These are phyloP conservation scores for Himalopsyche japonica DNA, from an alignment of 2,888 invertebrate species.

Conservation along the genomic window DNA sequence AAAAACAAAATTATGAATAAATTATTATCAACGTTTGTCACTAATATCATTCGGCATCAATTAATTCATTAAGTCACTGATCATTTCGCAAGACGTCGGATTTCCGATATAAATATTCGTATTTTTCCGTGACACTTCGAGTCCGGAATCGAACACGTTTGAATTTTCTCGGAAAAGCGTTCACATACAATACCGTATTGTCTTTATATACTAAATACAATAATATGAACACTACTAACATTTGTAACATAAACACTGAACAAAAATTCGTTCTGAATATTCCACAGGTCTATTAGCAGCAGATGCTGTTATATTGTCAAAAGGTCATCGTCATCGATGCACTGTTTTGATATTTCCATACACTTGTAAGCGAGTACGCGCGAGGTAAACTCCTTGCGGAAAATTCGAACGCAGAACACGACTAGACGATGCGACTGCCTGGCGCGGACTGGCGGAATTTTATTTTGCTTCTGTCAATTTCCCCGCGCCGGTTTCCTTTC, in stretches of 20 bases:
- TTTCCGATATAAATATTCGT: background rate
- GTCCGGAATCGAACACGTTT: background rate
- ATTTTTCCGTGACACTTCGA: background rate
- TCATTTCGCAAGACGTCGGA: background rate
- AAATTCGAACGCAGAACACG: slow-evolving; percentile 49
- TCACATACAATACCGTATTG: background rate
- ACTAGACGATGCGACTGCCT: slow-evolving; percentile 43
- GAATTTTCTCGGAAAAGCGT: background rate
- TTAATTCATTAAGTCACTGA: background rate
- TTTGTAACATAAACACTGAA: background rate
- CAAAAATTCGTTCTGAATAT: background rate
- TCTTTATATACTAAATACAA: background rate
- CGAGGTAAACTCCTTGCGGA: slow-evolving; percentile 58
- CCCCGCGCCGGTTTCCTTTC: background rate
- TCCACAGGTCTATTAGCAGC: background rate
- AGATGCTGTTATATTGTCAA: background rate
- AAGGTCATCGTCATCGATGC: background rate
- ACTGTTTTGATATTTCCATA: background rate
- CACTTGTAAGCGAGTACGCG: slow-evolving; percentile 50
- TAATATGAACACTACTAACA: background rate
- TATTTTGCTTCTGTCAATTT: background rate
- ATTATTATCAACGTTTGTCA: background rate
- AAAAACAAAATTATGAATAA: background rate
- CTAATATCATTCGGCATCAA: background rate
- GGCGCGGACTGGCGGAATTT: slow-evolving; percentile 44